A percentile compares a stretch with the other conserved stretches of the same genome.
Conservation (phyloP, 2,888 invertebrate species). For the Selenia dentaria region DNA sequence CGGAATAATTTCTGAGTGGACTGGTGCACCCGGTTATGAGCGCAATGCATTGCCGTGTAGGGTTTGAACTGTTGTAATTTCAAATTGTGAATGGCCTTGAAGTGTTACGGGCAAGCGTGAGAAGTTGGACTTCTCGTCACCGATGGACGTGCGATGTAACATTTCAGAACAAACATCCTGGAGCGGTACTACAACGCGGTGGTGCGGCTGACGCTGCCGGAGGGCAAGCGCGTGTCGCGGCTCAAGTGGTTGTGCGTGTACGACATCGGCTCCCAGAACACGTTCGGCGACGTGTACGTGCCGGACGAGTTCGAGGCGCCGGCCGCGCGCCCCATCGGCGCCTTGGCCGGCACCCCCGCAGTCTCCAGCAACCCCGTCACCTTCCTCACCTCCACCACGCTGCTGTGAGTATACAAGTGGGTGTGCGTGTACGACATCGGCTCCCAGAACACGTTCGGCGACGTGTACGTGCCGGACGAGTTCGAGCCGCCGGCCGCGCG, state of each 20-base stretch:
- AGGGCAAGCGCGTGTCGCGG: slow-evolving; percentile 93
- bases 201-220: slow-evolving; percentile 92
- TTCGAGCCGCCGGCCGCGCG: no score
- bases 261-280: slow-evolving; percentile 93
- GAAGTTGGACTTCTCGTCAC: no score
- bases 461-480: no score
- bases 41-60: no score
- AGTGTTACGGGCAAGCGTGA: no score
- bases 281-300: slow-evolving; percentile 95
- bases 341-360: slow-evolving; percentile 63
- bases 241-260: slow-evolving; percentile 96
- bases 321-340: slow-evolving; percentile 83
- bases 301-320: slow-evolving; percentile 97
- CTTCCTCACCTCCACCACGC: slow-evolving; percentile 92
- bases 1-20: no score
- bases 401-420: slow-evolving; percentile 69
- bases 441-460: no score
- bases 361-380: slow-evolving; percentile 89
- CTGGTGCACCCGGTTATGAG: no score
- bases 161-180: slow-evolving; percentile 91
- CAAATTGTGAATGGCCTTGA: no score
- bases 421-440: no score
- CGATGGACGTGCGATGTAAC: no score
- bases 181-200: slow-evolving; percentile 94
- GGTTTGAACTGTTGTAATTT: no score